Percentiles rank a stretch among this genome's conserved stretches.
These are phyloP conservation scores for Junco hyemalis DNA, from an alignment of 2,113 vertebrate genomes.

Conservation along the genomic window DNA sequence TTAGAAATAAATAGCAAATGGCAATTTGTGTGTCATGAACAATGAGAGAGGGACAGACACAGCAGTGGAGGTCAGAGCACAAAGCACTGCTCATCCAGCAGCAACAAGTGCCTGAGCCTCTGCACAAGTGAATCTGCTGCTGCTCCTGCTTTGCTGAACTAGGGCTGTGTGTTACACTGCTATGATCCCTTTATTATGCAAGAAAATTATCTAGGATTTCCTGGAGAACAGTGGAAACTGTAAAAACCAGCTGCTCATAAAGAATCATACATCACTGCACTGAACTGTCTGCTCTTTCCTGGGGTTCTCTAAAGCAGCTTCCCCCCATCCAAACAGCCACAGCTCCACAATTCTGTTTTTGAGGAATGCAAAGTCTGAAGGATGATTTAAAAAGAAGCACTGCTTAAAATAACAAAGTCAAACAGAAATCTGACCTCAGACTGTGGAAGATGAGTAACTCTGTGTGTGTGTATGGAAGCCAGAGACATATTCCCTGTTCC, in stretches of 20 bases:
- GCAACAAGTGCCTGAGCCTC: not conserved
- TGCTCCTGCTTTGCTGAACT: not conserved
- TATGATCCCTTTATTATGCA: not conserved
- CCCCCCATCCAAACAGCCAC: not conserved
- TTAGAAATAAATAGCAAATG: not conserved
- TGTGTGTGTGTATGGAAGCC: not conserved
- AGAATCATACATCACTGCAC: not conserved
- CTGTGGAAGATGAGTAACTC: not conserved
- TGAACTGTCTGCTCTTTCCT: not conserved
- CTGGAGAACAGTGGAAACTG: not conserved
- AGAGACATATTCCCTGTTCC: not conserved
- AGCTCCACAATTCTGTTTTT: not conserved
- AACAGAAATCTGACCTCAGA: not conserved
- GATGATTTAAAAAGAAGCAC: not conserved
- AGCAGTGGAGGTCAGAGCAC: not conserved
- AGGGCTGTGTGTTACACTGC: not conserved
- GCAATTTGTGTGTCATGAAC: not conserved
- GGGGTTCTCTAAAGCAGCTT: not conserved
- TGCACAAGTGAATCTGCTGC: not conserved
- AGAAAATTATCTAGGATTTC: conserved; percentile 1
- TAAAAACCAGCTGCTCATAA: not conserved
- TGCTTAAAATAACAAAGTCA: conserved; percentile 9
- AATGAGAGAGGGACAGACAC: not conserved
- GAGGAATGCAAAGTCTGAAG: not conserved
- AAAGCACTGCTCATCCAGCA: accelerated